phyloP scores from a whole-genome alignment of 2,888 invertebrate genomes.

The Athripsodes cinereus region DNA sequence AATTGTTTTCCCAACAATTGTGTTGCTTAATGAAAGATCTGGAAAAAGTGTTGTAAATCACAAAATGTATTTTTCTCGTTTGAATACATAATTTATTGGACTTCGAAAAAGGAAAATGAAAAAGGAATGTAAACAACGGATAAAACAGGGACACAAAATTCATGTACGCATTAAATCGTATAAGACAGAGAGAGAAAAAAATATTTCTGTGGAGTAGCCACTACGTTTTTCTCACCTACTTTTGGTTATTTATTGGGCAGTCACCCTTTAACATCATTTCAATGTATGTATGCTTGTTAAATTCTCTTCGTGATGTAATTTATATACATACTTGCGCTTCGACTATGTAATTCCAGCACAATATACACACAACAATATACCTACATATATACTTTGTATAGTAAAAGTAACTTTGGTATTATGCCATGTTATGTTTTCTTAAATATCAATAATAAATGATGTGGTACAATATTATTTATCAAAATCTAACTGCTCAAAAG shows the following conservation, averaged over 20 bases:
- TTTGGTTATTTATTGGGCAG: background rate
- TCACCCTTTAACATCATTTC: background rate
- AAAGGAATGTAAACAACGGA: too few relatives aligned
- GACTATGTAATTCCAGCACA: too few relatives aligned
- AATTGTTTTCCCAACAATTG: too few relatives aligned
- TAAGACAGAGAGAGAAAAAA: background rate
- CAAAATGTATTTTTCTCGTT: background rate
- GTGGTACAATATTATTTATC: too few relatives aligned
- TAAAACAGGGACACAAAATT: too few relatives aligned
- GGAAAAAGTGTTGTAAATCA: background rate
- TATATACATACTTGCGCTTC: background rate
- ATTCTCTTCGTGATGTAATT: background rate
- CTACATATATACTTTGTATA: too few relatives aligned
- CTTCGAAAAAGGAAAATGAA: background rate
- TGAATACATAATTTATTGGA: background rate
- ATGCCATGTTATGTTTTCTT: too few relatives aligned
- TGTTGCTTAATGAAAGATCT: background rate
- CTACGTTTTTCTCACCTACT: too few relatives aligned
- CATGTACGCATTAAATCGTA: background rate
- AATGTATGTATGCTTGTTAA: background rate
- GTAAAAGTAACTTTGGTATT: too few relatives aligned
- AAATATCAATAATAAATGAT: too few relatives aligned
- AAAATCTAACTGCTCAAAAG: too few relatives aligned
- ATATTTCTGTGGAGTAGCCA: background rate
- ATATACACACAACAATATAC: too few relatives aligned